These are phyloP conservation scores for Kryptolebias ocellatus DNA, from an alignment of 2,797 vertebrate species.

Conservation along the genomic window DNA sequence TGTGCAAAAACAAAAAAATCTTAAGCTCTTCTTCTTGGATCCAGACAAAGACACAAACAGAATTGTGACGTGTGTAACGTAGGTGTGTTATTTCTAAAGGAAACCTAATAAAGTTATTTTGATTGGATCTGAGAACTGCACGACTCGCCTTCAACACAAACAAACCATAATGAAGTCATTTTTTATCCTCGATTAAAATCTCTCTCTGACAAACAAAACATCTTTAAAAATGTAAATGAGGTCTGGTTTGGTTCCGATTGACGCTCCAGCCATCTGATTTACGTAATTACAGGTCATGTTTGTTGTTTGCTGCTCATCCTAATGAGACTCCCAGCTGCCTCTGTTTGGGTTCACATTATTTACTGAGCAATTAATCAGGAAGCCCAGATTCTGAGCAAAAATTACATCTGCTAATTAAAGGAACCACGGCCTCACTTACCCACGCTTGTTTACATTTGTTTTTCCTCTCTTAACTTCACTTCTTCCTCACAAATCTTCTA, in stretches of 20 bases:
- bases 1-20: too few relatives aligned
- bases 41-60: too few relatives aligned
- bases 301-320: slow-evolving; percentile 52
- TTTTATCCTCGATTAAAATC: not conserved
- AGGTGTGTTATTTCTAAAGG: too few relatives aligned
- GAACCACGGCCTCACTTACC: not conserved
- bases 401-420: not conserved
- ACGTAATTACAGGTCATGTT: slow-evolving; percentile 49
- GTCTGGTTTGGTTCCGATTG: slow-evolving; percentile 29
- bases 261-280: slow-evolving; percentile 34
- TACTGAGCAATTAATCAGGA: slow-evolving; percentile 51
- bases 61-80: too few relatives aligned
- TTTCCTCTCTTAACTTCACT: not conserved
- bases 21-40: too few relatives aligned
- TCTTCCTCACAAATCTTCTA: too few relatives aligned
- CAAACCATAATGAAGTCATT: not conserved
- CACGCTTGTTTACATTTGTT: not conserved
- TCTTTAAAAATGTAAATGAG: slow-evolving; percentile 22
- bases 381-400: not conserved
- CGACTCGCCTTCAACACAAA: too few relatives aligned
- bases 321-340: slow-evolving; percentile 66
- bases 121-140: too few relatives aligned
- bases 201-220: not conserved
- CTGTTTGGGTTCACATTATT: slow-evolving; percentile 50
- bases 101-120: too few relatives aligned